Base-by-base conservation (phyloP, 2,797 vertebrate genomes). In the Coregonus ussuriensis region DNA sequence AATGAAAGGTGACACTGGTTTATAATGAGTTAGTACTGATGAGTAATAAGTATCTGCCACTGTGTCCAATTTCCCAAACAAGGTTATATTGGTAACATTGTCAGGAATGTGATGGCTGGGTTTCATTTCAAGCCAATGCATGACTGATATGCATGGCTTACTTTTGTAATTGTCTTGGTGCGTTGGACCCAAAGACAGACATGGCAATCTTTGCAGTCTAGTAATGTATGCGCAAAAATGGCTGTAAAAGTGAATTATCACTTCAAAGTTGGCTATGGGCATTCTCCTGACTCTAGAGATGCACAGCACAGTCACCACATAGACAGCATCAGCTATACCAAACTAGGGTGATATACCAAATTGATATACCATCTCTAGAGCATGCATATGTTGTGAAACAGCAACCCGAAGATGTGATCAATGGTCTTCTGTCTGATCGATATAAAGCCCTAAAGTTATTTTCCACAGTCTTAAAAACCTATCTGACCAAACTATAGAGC, bases 61-160 rank as follows among this genome's bases (percentile, higher is more conserved):
- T 77, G 63, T 81, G 77, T 85, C 85, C 84, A 87, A 87, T 89
- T 87, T 89, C 41, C 84, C 77, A 88, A 88, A 91, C 88, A 88
- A 87, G 89, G 89, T 92, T 89, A 89, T 88, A 81, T 79, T 75
- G 75, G 83, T 63, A 82, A 79, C 80, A 83, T 87, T 80, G 83
- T 88, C 78, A 80, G 84, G 78, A 82, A 85, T 84, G 77, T 79
- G 79, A 88, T 80, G 85, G 87, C 82, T 77, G 77, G 84, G 85
- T 86, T 91, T 91, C 88, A 90, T 90, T 92, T 89, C 88, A 84
- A 89, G 88, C 84, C 87, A 84, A 88, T 82, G 52, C 86, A 89
- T 94, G 93, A 94, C 93, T 94, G 93, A 94, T 94, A 94, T 94
- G 94, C 94, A 94, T 94, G 93, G 88, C 93, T 94, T 93, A 89